Evolutionary conservation across 2,113 vertebrate genomes (phyloP).

Genomic region (Lycaon pictus): DNA sequence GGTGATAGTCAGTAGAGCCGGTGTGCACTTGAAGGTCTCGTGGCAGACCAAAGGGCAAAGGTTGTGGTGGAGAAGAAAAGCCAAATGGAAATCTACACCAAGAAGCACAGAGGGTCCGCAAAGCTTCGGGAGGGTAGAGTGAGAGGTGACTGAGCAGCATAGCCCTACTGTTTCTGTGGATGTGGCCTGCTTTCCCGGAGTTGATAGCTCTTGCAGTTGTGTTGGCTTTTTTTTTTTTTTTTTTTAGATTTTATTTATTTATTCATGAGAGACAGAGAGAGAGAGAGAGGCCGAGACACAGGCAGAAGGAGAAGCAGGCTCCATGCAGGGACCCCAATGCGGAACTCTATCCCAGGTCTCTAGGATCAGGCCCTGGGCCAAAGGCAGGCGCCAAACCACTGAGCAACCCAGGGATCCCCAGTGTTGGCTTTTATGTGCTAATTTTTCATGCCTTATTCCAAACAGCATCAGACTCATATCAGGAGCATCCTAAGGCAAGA

Average conservation of each 20-base stretch:
- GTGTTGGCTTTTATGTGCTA: not conserved
- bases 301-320: too few relatives aligned
- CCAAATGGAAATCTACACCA: not conserved
- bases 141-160: not conserved
- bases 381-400: too few relatives aligned
- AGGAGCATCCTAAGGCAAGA: not conserved
- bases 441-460: slow-evolving; percentile 26
- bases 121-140: too few relatives aligned
- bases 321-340: too few relatives aligned
- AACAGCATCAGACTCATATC: not conserved
- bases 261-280: too few relatives aligned
- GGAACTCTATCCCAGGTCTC: too few relatives aligned
- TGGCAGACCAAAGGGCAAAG: not conserved
- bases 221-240: not conserved
- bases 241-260: too few relatives aligned
- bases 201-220: not conserved
- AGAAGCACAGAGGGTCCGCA: not conserved
- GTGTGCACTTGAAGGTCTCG: not conserved
- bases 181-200: not conserved
- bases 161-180: too few relatives aligned
- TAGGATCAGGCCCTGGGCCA: too few relatives aligned
- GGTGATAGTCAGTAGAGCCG: not conserved
- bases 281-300: too few relatives aligned
- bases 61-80: not conserved
- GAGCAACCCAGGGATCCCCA: too few relatives aligned